Evolutionary conservation across 2,797 vertebrate species (phyloP), one percentile per base, ranked within the genome.

Genomic region (Peromyscus melanophrys): DNA sequence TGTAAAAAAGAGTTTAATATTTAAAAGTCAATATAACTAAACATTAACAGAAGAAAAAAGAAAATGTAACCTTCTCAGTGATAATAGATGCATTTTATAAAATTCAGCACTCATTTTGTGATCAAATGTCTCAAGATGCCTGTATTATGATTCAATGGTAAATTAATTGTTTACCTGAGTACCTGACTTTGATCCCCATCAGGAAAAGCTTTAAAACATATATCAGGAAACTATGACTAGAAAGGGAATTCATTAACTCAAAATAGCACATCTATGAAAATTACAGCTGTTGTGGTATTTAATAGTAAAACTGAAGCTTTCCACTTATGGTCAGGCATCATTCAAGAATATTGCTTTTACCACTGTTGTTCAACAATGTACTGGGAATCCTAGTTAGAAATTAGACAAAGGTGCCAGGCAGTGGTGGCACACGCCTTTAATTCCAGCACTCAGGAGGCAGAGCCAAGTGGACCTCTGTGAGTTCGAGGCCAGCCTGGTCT

Each of bases 11-110:
- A 6, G 11, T 73, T 63, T 21, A 91, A 46, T 21, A 90, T 82
- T 93, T 69, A 34, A 55, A 90, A 92, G 81, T 93, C 75, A 86
- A 71, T 49, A 34, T 82, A 94, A 90, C 31, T 92, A 83, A 90
- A 49, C 8, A 82, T 63, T 90, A 86, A 65, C 31, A 87, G 75
- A 80, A 90, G 80, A 82, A 84, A 96, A 43, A 29, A 89, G n/a
- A 89, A 89, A 92, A 86, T 81, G 73, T 87, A 65, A 93, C 43
- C 77, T 87, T 65, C 63, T 93, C 43, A 94, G 87, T 27, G 52
- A 83, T 88, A 57, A 52, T 16, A 73, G 25, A 67, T 40, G 10
- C 12, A 40, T 52, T 83, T 90, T 59, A 95, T 76, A 85, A 85
- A 95, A 89, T 19, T 71, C 63, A 88, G 69, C 13, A 84, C 25